A percentile compares a stretch with the other conserved stretches of the same genome.
Conservation (phyloP, 2,888 invertebrate genomes). For the Lymantria monacha region DNA sequence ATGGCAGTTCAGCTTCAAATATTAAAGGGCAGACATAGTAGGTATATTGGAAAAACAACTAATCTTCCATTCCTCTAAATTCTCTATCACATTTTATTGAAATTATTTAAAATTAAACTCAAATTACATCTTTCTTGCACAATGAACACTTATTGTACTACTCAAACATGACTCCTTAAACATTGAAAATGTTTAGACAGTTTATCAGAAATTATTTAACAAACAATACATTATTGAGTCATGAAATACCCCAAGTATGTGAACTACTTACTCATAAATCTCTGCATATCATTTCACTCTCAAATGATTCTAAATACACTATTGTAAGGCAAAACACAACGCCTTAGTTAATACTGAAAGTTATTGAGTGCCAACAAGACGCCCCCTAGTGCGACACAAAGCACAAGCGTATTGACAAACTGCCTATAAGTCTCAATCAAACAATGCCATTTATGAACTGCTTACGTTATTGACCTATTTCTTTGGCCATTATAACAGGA, state of each 20-base stretch:
- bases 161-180: slow-evolving; percentile 7
- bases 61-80: too few species aligned
- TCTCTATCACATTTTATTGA: neutral
- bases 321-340: slow-evolving; percentile 53
- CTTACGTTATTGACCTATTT: slow-evolving; percentile 77
- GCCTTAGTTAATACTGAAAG: slow-evolving; percentile 51
- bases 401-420: slow-evolving; percentile 71
- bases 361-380: slow-evolving; percentile 47
- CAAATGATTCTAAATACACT: slow-evolving; percentile 60
- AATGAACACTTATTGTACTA: neutral
- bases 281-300: slow-evolving; percentile 79
- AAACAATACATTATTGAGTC: slow-evolving; percentile 28
- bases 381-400: slow-evolving; percentile 58
- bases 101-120: neutral
- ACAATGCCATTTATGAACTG: slow-evolving; percentile 66
- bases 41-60: too few species aligned
- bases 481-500: slow-evolving; percentile 70
- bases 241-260: slow-evolving; percentile 44
- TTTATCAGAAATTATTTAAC: slow-evolving; percentile 20
- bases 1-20: too few species aligned
- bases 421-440: slow-evolving; percentile 78
- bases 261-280: slow-evolving; percentile 67
- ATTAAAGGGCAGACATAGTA: too few species aligned
- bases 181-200: slow-evolving; percentile 13
- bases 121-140: neutral